A percentile compares a stretch with the other conserved stretches of the same genome.
phyloP scores from a whole-genome alignment of 1,140 invertebrate species.

The Phortica variegata region DNA sequence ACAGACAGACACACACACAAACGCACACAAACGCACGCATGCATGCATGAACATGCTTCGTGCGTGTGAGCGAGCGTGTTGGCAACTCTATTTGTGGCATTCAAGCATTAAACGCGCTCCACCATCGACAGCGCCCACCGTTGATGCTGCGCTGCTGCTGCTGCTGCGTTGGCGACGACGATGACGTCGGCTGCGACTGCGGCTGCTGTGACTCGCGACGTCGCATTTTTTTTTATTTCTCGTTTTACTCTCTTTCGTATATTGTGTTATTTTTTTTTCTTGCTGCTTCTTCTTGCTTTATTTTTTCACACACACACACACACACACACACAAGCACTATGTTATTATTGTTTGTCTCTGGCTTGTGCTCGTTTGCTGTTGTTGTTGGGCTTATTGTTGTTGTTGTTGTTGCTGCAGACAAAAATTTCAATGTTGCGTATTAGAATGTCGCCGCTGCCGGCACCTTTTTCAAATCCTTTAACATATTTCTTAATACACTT shows the following conservation, averaged over 20 bases:
- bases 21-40: no score
- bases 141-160: no score
- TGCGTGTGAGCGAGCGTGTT: slow-evolving; percentile 21
- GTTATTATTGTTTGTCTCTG: slow-evolving; percentile 1
- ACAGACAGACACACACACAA: no score
- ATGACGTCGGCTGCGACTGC: no score
- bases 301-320: slow-evolving; percentile 10
- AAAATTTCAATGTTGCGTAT: slow-evolving; percentile 4
- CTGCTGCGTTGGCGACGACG: no score
- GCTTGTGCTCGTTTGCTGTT: slow-evolving; percentile 3
- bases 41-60: slow-evolving; percentile 40
- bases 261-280: not conserved
- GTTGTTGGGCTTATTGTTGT: slow-evolving; percentile 10
- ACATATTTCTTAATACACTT: no score
- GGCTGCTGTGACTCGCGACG: no score
- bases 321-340: slow-evolving; percentile 19
- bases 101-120: slow-evolving; percentile 1
- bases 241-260: not conserved
- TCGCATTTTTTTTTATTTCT: no score
- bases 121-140: slow-evolving; percentile 1
- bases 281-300: slow-evolving; percentile 5
- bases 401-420: slow-evolving; percentile 2
- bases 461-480: slow-evolving; percentile 3
- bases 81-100: slow-evolving; percentile 2
- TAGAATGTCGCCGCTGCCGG: not conserved